phyloP scores from a whole-genome alignment of 1,140 invertebrate species.

The Drosophila orosa region DNA sequence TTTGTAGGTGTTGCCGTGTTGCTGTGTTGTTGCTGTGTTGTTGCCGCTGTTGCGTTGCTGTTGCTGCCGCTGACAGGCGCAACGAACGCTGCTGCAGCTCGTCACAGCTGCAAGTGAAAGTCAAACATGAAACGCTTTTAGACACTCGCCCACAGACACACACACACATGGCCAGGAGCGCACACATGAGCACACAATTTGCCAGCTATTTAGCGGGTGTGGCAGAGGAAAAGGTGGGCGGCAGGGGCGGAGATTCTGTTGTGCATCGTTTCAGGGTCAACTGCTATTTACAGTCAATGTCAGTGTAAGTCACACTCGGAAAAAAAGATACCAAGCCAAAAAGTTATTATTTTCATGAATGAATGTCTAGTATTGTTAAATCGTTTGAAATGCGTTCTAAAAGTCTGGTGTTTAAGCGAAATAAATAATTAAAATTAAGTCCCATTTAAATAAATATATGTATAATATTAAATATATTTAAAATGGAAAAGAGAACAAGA shows the following conservation, averaged over 20 bases:
- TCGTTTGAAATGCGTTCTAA: neutral
- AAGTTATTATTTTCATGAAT: neutral
- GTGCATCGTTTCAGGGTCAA: constrained; percentile 72
- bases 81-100: constrained; percentile 46
- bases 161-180: constrained; percentile 24
- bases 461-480: too few species aligned
- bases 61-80: constrained; percentile 63
- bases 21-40: constrained; percentile 17
- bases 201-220: constrained; percentile 49
- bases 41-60: constrained; percentile 23
- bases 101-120: constrained; percentile 79
- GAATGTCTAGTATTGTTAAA: too few species aligned
- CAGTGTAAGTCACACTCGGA: constrained; percentile 27
- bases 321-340: neutral
- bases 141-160: constrained; percentile 25
- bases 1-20: constrained; percentile 19
- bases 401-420: neutral
- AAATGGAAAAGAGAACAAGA: neutral
- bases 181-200: constrained; percentile 50
- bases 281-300: constrained; percentile 64
- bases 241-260: constrained; percentile 31
- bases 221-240: neutral
- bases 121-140: constrained; percentile 69
- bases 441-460: neutral
- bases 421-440: too few species aligned